A percentile compares a stretch with the other conserved stretches of the same genome.
Evolutionary conservation across 2,113 vertebrate species (phyloP).

Genomic region (Thamnaconus septentrionalis): DNA sequence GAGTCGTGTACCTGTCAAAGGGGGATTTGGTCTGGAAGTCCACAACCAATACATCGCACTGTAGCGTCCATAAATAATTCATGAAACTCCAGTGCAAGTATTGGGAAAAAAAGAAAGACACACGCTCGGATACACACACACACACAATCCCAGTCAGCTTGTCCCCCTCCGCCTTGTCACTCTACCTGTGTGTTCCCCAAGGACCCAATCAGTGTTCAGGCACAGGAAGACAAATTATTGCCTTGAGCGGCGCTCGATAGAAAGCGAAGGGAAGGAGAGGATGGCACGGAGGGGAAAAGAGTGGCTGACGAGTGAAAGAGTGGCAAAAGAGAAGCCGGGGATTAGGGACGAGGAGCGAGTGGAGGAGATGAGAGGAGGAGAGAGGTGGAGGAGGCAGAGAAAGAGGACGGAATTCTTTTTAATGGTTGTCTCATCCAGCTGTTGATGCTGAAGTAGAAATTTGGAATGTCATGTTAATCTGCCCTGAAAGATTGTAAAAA

Average conservation of each 20-base stretch:
- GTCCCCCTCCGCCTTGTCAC: slow-evolving; percentile 22
- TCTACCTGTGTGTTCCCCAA: slow-evolving; percentile 49
- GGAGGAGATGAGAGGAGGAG: too few species aligned
- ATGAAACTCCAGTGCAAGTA: slow-evolving; percentile 6
- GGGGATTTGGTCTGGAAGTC: slow-evolving; percentile 46
- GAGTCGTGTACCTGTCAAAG: slow-evolving; percentile 52
- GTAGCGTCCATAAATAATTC: slow-evolving; percentile 53
- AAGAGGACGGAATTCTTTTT: too few species aligned
- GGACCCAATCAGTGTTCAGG: slow-evolving; percentile 49
- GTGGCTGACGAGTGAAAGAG: neutral
- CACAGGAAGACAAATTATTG: slow-evolving; percentile 42
- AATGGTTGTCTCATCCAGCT: too few species aligned
- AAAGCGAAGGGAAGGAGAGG: neutral
- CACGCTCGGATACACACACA: neutral
- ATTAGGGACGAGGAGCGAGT: slow-evolving; percentile 10
- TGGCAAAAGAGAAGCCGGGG: neutral
- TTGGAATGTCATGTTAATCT: too few species aligned
- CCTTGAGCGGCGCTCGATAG: slow-evolving; percentile 24
- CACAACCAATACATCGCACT: slow-evolving; percentile 44
- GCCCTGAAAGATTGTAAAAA: too few species aligned
- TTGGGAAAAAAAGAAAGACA: neutral
- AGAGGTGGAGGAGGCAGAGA: too few species aligned
- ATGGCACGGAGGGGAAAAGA: too few species aligned
- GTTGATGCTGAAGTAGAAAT: too few species aligned
- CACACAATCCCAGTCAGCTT: slow-evolving; percentile 8